A percentile compares a stretch with the other conserved stretches of the same genome.
phyloP scores from a whole-genome alignment of 2,888 invertebrate genomes.

The Odontomyia ornata region DNA sequence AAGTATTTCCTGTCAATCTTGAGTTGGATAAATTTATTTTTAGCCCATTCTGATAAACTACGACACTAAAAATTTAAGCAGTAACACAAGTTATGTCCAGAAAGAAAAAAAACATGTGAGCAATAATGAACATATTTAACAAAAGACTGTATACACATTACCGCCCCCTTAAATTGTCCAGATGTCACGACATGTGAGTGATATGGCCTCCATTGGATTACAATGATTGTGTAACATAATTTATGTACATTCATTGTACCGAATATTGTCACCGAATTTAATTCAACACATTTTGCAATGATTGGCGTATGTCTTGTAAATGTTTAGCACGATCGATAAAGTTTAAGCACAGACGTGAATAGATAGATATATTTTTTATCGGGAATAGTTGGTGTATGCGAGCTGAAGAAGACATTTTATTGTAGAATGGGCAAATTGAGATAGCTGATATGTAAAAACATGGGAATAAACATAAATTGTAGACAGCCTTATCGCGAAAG shows the following conservation, averaged over 20 bases:
- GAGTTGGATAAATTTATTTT: too few species aligned
- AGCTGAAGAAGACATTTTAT: too few species aligned
- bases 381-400: too few species aligned
- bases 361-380: too few species aligned
- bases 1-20: not conserved
- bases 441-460: too few species aligned
- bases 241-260: not conserved
- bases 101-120: not conserved
- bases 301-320: too few species aligned
- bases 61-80: not conserved
- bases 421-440: too few species aligned
- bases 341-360: too few species aligned
- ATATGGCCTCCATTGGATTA: not conserved
- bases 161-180: slow-evolving; percentile 1
- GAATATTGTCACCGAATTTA: not conserved
- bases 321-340: too few species aligned
- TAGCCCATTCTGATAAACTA: not conserved
- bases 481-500: too few species aligned
- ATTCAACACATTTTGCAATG: not conserved
- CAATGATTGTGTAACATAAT: not conserved
- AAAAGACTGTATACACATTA: not conserved
- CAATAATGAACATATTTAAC: not conserved
- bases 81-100: not conserved
- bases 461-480: too few species aligned
- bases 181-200: not conserved